A percentile compares a stretch with the other conserved stretches of the same genome.
These are phyloP conservation scores for Reinhardtius hippoglossoides DNA, from an alignment of 2,113 vertebrate genomes.

Conservation along the genomic window DNA sequence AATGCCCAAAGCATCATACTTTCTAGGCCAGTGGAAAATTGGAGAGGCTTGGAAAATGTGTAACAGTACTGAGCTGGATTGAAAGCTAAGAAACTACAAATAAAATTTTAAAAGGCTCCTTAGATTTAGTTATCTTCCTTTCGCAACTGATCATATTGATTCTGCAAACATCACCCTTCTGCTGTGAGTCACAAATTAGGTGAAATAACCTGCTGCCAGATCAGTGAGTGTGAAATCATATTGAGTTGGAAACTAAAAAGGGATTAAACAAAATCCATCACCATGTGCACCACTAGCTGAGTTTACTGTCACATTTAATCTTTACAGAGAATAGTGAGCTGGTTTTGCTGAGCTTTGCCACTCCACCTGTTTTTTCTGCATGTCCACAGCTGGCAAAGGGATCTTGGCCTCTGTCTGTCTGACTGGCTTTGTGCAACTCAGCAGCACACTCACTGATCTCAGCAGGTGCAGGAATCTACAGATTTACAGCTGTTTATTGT, in stretches of 20 bases:
- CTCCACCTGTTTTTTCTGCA: conserved; percentile 28
- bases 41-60: conserved; percentile 43
- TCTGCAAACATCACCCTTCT: conserved; percentile 5
- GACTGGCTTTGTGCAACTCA: conserved; percentile 12
- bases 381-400: conserved; percentile 45
- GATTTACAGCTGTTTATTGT: conserved; percentile 47
- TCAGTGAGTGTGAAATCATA: neutral
- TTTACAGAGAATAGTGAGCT: neutral
- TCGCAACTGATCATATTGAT: neutral
- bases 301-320: neutral
- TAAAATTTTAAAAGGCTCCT: neutral
- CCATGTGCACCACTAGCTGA: neutral
- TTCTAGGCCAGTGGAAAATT: conserved; percentile 64
- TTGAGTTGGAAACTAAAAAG: neutral
- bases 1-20: conserved; percentile 52
- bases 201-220: conserved; percentile 4
- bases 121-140: neutral
- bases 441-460: conserved; percentile 35
- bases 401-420: conserved; percentile 13
- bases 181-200: neutral
- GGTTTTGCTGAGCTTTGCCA: neutral
- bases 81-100: conserved; percentile 1
- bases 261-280: neutral
- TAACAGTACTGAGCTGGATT: conserved; percentile 4
- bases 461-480: conserved; percentile 44